phyloP scores from a whole-genome alignment of 2,888 invertebrate species.

The Operophtera brumata region DNA sequence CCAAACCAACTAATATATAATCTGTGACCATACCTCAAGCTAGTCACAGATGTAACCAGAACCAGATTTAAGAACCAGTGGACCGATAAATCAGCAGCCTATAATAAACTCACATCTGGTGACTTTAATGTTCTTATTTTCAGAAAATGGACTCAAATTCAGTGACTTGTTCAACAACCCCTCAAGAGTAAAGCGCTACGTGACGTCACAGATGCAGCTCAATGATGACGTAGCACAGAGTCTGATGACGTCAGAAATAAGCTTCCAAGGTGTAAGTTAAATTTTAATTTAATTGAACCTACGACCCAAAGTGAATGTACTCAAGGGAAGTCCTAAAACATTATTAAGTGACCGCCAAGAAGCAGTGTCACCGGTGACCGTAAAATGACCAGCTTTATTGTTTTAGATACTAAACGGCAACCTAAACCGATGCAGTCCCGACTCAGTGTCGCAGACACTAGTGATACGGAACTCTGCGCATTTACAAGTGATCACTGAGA shows the following conservation, averaged over 20 bases:
- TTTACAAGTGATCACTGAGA: constrained; percentile 53
- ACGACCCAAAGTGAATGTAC: too few relatives aligned
- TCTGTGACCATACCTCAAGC: too few relatives aligned
- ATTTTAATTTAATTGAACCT: neutral
- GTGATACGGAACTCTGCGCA: constrained; percentile 44
- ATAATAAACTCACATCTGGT: too few relatives aligned
- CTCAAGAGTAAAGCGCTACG: constrained; percentile 57
- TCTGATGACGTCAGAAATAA: constrained; percentile 70
- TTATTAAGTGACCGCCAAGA: too few relatives aligned
- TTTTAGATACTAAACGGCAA: constrained; percentile 61
- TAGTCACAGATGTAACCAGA: too few relatives aligned
- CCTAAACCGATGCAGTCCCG: constrained; percentile 51
- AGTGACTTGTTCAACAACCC: constrained; percentile 75
- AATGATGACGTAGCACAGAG: constrained; percentile 58
- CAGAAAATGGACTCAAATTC: constrained; percentile 77
- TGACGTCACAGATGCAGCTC: constrained; percentile 58
- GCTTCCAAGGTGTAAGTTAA: constrained; percentile 76
- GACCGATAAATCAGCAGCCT: too few relatives aligned
- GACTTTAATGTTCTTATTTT: constrained; percentile 27
- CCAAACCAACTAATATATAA: too few relatives aligned
- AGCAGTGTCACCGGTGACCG: too few relatives aligned
- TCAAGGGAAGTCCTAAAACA: too few relatives aligned
- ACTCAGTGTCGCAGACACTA: constrained; percentile 45
- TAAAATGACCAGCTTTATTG: neutral
- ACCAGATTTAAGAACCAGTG: too few relatives aligned